These are phyloP conservation scores for Notolabrus celidotus DNA, from an alignment of 2,797 vertebrate genomes.

Conservation along the genomic window DNA sequence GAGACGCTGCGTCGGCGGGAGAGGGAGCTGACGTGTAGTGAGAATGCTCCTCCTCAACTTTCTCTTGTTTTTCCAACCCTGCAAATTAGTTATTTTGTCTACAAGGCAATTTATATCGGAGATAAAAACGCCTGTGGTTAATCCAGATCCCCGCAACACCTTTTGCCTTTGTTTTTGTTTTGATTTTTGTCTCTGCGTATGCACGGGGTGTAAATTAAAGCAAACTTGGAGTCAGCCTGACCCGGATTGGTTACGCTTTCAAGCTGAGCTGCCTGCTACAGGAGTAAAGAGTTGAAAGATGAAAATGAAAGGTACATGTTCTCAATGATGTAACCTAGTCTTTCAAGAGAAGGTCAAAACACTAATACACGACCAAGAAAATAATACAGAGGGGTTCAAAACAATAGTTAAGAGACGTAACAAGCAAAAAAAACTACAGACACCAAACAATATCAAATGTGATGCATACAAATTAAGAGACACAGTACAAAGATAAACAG, in stretches of 20 bases:
- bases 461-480: too few species aligned
- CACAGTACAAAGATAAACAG: too few species aligned
- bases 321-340: background rate
- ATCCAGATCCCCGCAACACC: slow-evolving; percentile 60
- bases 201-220: slow-evolving; percentile 60
- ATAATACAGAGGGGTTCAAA: background rate
- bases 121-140: slow-evolving; percentile 75
- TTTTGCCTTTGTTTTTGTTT: slow-evolving; percentile 63
- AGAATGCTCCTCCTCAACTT: slow-evolving; percentile 56
- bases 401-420: too few species aligned
- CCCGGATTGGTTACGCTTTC: slow-evolving; percentile 58
- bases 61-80: slow-evolving; percentile 68
- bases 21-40: slow-evolving; percentile 53
- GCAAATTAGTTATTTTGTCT: slow-evolving; percentile 75
- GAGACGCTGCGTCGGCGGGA: slow-evolving; percentile 62
- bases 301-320: slow-evolving; percentile 27
- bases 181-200: slow-evolving; percentile 58
- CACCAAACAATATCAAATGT: too few species aligned
- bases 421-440: too few species aligned
- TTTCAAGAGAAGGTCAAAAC: background rate
- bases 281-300: slow-evolving; percentile 41
- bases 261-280: slow-evolving; percentile 15
- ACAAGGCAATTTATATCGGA: slow-evolving; percentile 77
- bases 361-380: background rate
- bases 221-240: slow-evolving; percentile 47